A percentile compares a stretch with the other conserved stretches of the same genome.
Evolutionary conservation across 1,140 invertebrate species (phyloP).

Genomic region (Planococcus citri): DNA sequence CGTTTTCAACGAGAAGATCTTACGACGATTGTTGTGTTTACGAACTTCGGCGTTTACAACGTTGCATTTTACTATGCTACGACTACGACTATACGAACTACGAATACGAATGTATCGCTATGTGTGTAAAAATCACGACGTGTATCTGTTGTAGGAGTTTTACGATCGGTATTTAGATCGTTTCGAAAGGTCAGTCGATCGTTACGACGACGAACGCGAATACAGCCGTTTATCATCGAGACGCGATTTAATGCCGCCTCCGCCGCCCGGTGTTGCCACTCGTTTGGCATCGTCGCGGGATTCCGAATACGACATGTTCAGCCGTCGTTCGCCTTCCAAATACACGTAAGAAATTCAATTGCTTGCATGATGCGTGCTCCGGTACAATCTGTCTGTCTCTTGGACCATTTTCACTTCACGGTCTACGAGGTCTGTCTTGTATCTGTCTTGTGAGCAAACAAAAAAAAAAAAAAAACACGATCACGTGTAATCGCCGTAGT

Average conservation of each 20-base stretch:
- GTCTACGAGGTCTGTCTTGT: neutral
- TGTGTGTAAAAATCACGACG: conserved; percentile 15
- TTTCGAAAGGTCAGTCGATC: conserved; percentile 58
- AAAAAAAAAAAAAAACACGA: too few relatives aligned
- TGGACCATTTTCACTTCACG: neutral
- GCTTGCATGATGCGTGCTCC: conserved; percentile 18
- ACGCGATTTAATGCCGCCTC: conserved; percentile 49
- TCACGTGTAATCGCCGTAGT: conserved; percentile 9
- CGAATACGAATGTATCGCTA: too few relatives aligned
- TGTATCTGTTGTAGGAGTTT: conserved; percentile 3
- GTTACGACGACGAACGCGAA: conserved; percentile 60
- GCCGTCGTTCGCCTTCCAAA: conserved; percentile 51
- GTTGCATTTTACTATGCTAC: too few relatives aligned
- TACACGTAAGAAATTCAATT: conserved; percentile 37
- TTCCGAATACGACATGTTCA: conserved; percentile 62
- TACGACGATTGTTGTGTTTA: too few relatives aligned
- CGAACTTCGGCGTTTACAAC: too few relatives aligned
- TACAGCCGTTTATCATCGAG: conserved; percentile 44
- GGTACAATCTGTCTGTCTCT: neutral
- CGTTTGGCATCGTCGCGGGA: conserved; percentile 24
- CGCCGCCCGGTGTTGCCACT: conserved; percentile 37
- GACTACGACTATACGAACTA: too few relatives aligned
- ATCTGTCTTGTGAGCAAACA: too few relatives aligned
- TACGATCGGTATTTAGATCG: neutral
- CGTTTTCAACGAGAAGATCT: too few relatives aligned